phyloP scores from a whole-genome alignment of 2,888 invertebrate species.

The Drosophila meridiana region DNA sequence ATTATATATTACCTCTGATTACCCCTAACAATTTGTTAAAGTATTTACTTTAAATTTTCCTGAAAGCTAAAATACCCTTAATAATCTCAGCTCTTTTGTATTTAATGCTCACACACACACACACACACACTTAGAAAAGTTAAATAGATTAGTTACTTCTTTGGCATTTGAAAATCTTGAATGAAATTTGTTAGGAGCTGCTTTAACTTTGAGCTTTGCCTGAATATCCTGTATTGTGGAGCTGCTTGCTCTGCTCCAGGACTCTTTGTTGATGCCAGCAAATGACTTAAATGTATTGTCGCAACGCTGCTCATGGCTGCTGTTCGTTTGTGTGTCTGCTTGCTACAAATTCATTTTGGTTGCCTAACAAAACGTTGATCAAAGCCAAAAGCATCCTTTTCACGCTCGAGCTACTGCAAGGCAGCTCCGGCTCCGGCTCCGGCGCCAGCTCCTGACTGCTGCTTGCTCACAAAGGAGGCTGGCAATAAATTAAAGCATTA shows the following conservation, averaged over 20 bases:
- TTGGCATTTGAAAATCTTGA: conserved; percentile 13
- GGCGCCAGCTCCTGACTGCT: conserved; percentile 7
- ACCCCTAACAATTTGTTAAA: not conserved
- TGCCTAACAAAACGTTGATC: conserved; percentile 80
- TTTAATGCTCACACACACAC: not conserved
- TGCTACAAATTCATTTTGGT: conserved; percentile 78
- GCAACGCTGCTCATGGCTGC: conserved; percentile 29
- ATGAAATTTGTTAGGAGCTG: conserved; percentile 18
- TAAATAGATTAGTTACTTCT: conserved; percentile 25
- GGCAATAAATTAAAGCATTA: conserved; percentile 80
- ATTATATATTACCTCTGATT: too few species aligned
- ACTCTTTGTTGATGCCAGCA: conserved; percentile 29
- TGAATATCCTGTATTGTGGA: conserved; percentile 42
- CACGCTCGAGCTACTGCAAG: conserved; percentile 71
- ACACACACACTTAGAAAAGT: conserved; percentile 1
- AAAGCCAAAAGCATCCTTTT: conserved; percentile 81
- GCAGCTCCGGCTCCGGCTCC: conserved; percentile 21
- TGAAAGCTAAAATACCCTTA: not conserved
- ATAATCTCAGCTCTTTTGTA: conserved; percentile 7
- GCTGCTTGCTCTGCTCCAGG: not conserved
- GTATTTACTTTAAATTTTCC: not conserved
- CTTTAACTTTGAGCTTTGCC: conserved; percentile 67
- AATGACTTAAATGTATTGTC: conserved; percentile 72
- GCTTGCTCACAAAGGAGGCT: conserved; percentile 64
- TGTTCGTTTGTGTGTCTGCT: conserved; percentile 33